These are phyloP conservation scores for Rhinolophus sinicus DNA, from an alignment of 2,113 vertebrate species.

Conservation along the genomic window DNA sequence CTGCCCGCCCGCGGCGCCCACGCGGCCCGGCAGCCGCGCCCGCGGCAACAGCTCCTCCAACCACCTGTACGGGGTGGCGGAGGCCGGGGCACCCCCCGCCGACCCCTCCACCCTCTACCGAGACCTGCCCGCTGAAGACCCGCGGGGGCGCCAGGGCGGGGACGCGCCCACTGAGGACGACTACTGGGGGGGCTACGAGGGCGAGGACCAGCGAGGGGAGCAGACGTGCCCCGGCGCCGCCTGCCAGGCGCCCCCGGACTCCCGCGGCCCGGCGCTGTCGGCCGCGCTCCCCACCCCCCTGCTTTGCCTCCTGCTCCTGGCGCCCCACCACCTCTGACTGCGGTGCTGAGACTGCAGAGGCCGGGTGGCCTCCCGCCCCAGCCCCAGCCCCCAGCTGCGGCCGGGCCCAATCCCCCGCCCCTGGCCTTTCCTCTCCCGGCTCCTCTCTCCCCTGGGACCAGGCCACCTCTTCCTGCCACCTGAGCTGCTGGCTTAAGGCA, in stretches of 20 bases:
- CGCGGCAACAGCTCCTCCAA: slow-evolving; percentile 82
- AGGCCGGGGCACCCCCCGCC: slow-evolving; percentile 84
- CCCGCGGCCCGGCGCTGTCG: slow-evolving; percentile 71
- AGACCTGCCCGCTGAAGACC: slow-evolving; percentile 85
- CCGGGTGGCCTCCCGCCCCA: background rate
- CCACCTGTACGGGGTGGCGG: slow-evolving; percentile 83
- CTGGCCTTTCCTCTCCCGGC: background rate
- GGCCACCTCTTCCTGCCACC: background rate
- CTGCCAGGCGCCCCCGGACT: slow-evolving; percentile 77
- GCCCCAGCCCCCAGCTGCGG: background rate
- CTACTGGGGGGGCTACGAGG: slow-evolving; percentile 90
- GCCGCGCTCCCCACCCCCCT: slow-evolving; percentile 65
- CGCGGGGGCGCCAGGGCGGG: slow-evolving; percentile 86
- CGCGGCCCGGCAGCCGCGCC: slow-evolving; percentile 82
- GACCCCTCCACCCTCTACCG: slow-evolving; percentile 91
- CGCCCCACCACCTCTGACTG: slow-evolving; percentile 80
- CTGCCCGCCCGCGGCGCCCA: slow-evolving; percentile 90
- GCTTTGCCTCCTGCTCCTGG: slow-evolving; percentile 78
- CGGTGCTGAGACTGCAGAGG: slow-evolving; percentile 55
- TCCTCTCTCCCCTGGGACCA: background rate
- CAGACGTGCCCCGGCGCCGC: slow-evolving; percentile 78
- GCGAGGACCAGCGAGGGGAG: slow-evolving; percentile 87
- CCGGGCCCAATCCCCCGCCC: background rate
- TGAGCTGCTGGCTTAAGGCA: background rate
- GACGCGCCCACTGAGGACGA: slow-evolving; percentile 89